These are phyloP conservation scores for Trachythela sp. DNA, from an alignment of 64 coral and sea anemone genomes.

Conservation along the genomic window DNA sequence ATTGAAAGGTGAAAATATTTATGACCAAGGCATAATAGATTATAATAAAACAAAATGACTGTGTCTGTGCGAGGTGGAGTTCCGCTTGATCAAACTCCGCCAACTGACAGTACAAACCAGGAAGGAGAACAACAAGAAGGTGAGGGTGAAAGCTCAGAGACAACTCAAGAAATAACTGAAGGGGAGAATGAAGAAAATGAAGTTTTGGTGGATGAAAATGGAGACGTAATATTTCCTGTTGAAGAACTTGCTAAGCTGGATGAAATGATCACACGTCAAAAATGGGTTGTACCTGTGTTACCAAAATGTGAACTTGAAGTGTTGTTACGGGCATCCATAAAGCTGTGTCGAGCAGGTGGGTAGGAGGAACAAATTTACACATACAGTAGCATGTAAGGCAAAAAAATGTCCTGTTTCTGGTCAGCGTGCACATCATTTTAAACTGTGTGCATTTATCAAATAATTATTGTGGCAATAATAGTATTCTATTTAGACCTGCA, in stretches of 20 bases:
- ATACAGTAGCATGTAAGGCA: too few species aligned
- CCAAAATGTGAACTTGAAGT: constrained; percentile 94
- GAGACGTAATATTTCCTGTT: constrained; percentile 71
- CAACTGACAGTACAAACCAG: neutral
- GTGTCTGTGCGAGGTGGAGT: constrained; percentile 22
- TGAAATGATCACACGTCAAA: constrained; percentile 91
- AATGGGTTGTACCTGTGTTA: constrained; percentile 97
- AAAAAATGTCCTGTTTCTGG: neutral
- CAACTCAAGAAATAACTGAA: neutral
- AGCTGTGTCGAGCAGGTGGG: constrained; percentile 85
- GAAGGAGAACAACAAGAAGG: neutral
- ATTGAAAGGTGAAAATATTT: constrained; percentile 9
- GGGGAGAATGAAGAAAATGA: neutral
- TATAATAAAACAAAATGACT: neutral
- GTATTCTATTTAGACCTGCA: too few species aligned
- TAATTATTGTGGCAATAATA: too few species aligned
- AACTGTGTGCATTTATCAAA: too few species aligned
- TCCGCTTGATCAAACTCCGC: neutral
- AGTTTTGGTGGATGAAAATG: constrained; percentile 43
- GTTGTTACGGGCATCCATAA: constrained; percentile 87
- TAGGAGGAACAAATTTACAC: neutral
- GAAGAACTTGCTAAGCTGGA: constrained; percentile 85
- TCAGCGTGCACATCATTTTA: too few species aligned
- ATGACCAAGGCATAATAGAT: neutral
- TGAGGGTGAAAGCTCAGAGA: neutral